Evolutionary conservation across 1,140 invertebrate species (phyloP).

Genomic region (Chlorops oryzae): DNA sequence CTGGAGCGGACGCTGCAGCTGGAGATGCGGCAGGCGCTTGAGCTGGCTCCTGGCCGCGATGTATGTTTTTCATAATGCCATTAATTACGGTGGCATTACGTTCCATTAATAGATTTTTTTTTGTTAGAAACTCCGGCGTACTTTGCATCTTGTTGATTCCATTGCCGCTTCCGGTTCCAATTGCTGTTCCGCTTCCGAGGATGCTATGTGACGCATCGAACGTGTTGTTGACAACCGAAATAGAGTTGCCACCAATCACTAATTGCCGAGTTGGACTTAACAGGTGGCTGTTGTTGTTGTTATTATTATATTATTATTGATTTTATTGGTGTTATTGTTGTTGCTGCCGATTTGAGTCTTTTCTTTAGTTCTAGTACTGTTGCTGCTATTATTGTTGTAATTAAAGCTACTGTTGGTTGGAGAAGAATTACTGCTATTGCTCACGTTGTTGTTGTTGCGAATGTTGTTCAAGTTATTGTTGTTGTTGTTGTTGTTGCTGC

Average conservation of each 20-base stretch:
- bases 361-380: slow-evolving; percentile 7
- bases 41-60: slow-evolving; percentile 24
- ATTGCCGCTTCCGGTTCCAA: slow-evolving; percentile 17
- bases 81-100: slow-evolving; percentile 44
- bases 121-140: slow-evolving; percentile 42
- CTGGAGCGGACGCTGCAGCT: slow-evolving; percentile 8
- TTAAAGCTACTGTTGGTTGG: background rate
- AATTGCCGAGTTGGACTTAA: slow-evolving; percentile 40
- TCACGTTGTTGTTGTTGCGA: slow-evolving; percentile 18
- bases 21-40: slow-evolving; percentile 15
- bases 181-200: slow-evolving; percentile 21
- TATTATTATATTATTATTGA: slow-evolving; percentile 7
- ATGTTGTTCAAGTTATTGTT: slow-evolving; percentile 21
- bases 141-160: slow-evolving; percentile 20
- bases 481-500: slow-evolving; percentile 12
- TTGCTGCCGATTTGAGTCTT: too few relatives aligned
- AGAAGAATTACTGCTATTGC: slow-evolving; percentile 9
- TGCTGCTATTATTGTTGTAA: slow-evolving; percentile 2
- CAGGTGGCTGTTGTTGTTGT: slow-evolving; percentile 24
- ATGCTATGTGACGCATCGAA: slow-evolving; percentile 32
- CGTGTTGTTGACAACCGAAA: slow-evolving; percentile 45
- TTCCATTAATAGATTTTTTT: slow-evolving; percentile 44
- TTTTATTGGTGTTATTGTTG: slow-evolving; percentile 15
- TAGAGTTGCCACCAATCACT: slow-evolving; percentile 40
- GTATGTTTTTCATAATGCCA: slow-evolving; percentile 44